These are phyloP conservation scores for Drosophila baimaii DNA, from an alignment of 1,140 invertebrate species.

Conservation along the genomic window DNA sequence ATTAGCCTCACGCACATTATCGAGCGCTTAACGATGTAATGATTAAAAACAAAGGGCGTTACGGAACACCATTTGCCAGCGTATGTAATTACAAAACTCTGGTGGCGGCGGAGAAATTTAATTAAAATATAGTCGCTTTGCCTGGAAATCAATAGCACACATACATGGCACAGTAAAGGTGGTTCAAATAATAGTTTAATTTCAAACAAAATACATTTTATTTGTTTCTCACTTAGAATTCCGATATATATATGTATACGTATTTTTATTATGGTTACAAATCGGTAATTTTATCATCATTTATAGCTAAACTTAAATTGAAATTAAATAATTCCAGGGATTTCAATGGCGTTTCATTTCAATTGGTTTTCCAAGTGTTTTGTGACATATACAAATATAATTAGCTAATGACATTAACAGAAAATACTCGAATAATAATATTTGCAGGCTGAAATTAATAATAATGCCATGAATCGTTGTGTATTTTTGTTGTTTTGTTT, in stretches of 20 bases:
- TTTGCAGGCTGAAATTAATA: constrained; percentile 52
- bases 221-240: constrained; percentile 43
- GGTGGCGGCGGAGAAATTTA: constrained; percentile 49
- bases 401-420: constrained; percentile 56
- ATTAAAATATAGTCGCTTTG: constrained; percentile 48
- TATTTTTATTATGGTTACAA: constrained; percentile 31
- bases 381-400: constrained; percentile 41
- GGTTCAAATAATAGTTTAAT: constrained; percentile 19
- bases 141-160: constrained; percentile 18
- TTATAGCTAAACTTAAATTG: constrained; percentile 15
- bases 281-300: constrained; percentile 14
- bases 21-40: constrained; percentile 50
- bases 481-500: constrained; percentile 29
- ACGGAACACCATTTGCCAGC: constrained; percentile 7
- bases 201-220: constrained; percentile 46
- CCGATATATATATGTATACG: constrained; percentile 19
- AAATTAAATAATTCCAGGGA: constrained; percentile 22
- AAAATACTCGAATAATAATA: constrained; percentile 42
- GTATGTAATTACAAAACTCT: constrained; percentile 59
- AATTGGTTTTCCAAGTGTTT: constrained; percentile 19
- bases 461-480: constrained; percentile 45
- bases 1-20: constrained; percentile 48
- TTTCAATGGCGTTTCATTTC: constrained; percentile 3
- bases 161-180: neutral
- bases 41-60: constrained; percentile 40